Evolutionary conservation across 2,888 invertebrate species (phyloP).

Genomic region (Alentia gelatinosa): DNA sequence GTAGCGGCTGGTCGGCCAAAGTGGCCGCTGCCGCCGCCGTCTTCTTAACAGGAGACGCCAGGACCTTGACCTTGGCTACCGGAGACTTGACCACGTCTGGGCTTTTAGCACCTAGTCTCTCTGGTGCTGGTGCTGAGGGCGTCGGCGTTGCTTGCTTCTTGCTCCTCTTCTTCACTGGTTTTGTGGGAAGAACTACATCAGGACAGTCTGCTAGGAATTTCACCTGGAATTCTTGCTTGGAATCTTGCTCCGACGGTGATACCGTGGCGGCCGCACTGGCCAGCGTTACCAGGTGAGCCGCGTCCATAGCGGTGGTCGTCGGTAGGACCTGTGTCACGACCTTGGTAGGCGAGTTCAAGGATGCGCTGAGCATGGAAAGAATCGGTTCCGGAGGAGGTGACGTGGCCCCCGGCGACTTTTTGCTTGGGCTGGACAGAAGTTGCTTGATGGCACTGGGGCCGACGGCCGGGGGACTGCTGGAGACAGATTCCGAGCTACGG

Average conservation of each 20-base stretch:
- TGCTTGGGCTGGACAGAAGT: neutral
- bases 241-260: no score
- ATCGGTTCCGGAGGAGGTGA: neutral
- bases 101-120: neutral
- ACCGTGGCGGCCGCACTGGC: neutral
- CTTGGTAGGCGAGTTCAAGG: neutral
- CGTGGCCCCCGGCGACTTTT: conserved; percentile 8
- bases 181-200: neutral
- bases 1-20: conserved; percentile 33
- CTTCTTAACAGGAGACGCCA: neutral
- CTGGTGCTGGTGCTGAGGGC: neutral
- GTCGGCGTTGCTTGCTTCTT: conserved; percentile 38
- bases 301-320: neutral
- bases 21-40: neutral
- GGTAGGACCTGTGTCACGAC: neutral
- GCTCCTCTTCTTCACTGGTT: conserved; percentile 12
- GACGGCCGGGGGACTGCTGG: neutral
- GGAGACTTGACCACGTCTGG: neutral
- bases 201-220: conserved; percentile 32
- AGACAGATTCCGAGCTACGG: neutral
- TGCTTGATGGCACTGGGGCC: conserved; percentile 26
- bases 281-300: neutral
- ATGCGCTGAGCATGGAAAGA: neutral
- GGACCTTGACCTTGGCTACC: neutral
- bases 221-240: neutral